phyloP scores from a whole-genome alignment of 1,140 invertebrate genomes.

The Streblospio benedicti region DNA sequence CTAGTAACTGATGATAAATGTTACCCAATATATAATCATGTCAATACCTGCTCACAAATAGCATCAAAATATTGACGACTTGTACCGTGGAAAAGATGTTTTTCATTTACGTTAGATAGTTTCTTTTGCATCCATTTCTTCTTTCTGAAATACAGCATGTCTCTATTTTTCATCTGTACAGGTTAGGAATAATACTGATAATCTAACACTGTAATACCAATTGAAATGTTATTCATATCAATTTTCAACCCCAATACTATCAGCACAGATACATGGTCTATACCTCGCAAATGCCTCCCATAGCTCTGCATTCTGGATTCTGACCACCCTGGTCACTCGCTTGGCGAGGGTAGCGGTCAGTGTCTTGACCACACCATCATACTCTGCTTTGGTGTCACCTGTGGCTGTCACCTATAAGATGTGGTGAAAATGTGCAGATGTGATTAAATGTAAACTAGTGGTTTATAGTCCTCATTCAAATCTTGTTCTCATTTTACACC shows the following conservation, averaged over 20 bases:
- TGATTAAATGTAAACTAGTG: too few species aligned
- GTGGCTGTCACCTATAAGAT: too few species aligned
- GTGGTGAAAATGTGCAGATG: too few species aligned
- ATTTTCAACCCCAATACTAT: not conserved
- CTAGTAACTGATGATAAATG: too few species aligned
- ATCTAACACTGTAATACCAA: not conserved
- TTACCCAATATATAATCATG: too few species aligned
- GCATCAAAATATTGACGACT: conserved; percentile 10
- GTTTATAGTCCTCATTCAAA: not conserved
- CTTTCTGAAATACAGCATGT: not conserved
- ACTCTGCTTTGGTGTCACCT: too few species aligned
- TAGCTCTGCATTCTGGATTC: conserved; percentile 6
- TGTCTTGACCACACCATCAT: not conserved
- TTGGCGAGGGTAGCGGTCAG: not conserved
- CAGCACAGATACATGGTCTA: not conserved
- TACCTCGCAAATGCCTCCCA: conserved; percentile 1
- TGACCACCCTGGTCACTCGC: not conserved
- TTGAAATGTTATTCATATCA: not conserved
- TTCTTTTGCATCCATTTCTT: conserved; percentile 8
- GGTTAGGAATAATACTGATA: not conserved
- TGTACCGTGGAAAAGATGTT: conserved; percentile 15
- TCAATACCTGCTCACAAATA: conserved; percentile 15
- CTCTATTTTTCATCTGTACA: not conserved
- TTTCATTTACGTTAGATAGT: not conserved
- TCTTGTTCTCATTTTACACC: not conserved